A percentile compares a stretch with the other conserved stretches of the same genome.
phyloP scores from a whole-genome alignment of 2,113 vertebrate genomes.

The Pampusana beccarii region DNA sequence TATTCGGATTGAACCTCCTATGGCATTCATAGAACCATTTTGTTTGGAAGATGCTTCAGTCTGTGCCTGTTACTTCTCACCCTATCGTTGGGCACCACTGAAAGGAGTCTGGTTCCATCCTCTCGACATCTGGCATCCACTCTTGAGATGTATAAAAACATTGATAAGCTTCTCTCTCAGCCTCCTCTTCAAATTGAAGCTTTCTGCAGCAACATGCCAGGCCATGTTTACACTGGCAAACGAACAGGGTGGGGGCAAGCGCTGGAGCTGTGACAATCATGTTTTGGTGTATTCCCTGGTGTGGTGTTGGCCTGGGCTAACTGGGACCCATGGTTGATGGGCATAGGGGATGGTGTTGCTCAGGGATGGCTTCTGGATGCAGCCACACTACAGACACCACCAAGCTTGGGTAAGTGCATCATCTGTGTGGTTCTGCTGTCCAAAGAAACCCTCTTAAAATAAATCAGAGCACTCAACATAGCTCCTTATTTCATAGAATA shows the following conservation, averaged over 20 bases:
- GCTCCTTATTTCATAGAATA: too few relatives aligned
- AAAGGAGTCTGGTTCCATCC: too few relatives aligned
- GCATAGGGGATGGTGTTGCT: not conserved
- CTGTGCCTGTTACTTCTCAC: too few relatives aligned
- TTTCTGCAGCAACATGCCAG: not conserved
- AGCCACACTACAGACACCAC: not conserved
- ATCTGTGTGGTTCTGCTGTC: rapidly evolving
- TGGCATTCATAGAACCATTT: too few relatives aligned
- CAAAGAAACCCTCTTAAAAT: not conserved
- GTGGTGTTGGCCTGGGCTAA: not conserved
- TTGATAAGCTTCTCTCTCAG: too few relatives aligned
- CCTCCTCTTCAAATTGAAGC: not conserved
- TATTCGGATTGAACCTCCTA: too few relatives aligned
- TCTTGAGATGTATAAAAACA: too few relatives aligned
- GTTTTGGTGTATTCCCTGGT: not conserved
- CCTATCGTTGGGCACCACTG: too few relatives aligned
- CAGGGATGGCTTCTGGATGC: not conserved
- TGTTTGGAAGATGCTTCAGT: too few relatives aligned
- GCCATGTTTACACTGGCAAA: not conserved
- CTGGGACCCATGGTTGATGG: not conserved
- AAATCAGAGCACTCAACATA: not conserved
- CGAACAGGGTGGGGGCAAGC: not conserved
- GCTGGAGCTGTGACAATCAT: not conserved
- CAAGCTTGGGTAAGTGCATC: rapidly evolving
- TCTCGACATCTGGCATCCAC: too few relatives aligned